phyloP scores from a whole-genome alignment of 30 jellyfish, hydroid and myxozoan species.

The Mastigias papua region DNA sequence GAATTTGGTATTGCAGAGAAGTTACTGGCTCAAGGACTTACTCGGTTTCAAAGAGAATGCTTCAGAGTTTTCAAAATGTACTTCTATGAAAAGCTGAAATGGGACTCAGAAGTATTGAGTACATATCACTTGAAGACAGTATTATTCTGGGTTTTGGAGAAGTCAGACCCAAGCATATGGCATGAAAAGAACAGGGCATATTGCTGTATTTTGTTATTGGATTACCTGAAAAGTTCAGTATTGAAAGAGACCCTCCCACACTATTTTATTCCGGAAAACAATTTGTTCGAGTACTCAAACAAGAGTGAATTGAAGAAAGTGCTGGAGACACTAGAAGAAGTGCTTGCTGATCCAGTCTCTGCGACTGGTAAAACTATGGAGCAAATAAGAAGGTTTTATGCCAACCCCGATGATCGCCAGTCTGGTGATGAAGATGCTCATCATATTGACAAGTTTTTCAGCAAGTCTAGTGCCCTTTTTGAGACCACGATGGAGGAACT shows the following conservation, averaged over 20 bases:
- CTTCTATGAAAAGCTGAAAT: constrained; percentile 48
- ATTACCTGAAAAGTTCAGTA: neutral
- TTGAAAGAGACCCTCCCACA: constrained; percentile 7
- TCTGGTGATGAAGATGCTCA: neutral
- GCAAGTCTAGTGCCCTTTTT: neutral
- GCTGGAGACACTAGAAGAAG: constrained; percentile 12
- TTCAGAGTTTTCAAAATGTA: constrained; percentile 56
- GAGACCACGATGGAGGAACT: constrained; percentile 20
- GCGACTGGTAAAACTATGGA: constrained; percentile 18
- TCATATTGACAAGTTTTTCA: constrained; percentile 1
- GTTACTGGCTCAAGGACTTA: constrained; percentile 24
- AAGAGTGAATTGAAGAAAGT: constrained; percentile 18
- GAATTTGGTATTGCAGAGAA: constrained; percentile 51
- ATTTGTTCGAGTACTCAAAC: constrained; percentile 29
- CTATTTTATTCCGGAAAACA: constrained; percentile 47
- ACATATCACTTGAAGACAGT: constrained; percentile 61
- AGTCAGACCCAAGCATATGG: constrained; percentile 16
- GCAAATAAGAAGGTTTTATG: constrained; percentile 7
- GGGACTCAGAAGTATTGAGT: constrained; percentile 32
- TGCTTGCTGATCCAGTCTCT: constrained; percentile 38
- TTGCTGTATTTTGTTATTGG: constrained; percentile 37
- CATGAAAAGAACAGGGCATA: constrained; percentile 31
- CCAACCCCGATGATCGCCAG: neutral
- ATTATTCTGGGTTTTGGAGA: constrained; percentile 49
- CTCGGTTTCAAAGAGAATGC: constrained; percentile 38